Evolutionary conservation across 2,113 vertebrate species (phyloP).

Genomic region (Cromileptes altivelis): DNA sequence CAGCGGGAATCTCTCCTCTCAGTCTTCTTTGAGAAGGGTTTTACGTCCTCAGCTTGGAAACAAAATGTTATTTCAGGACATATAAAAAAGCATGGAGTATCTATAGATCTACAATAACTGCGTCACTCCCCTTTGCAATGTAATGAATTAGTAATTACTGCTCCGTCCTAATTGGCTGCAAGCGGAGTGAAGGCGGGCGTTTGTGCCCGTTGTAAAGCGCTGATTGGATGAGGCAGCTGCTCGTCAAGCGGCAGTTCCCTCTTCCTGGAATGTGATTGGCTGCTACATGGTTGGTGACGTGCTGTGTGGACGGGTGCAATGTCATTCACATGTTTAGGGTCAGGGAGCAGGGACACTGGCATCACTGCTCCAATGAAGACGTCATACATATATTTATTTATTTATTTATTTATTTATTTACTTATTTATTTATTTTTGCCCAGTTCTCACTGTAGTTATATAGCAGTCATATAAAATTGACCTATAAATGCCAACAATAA

Average conservation of each 20-base stretch:
- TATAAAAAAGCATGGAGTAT: conserved; percentile 67
- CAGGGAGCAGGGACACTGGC: conserved; percentile 27
- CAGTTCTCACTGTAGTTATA: too few species aligned
- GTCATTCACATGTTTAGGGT: conserved; percentile 64
- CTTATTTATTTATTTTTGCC: not conserved
- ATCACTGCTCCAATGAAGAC: not conserved
- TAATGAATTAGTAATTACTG: conserved; percentile 80
- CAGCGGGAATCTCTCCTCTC: conserved; percentile 16
- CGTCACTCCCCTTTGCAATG: conserved; percentile 82
- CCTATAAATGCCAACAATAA: not conserved
- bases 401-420: not conserved
- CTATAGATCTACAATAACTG: conserved; percentile 77
- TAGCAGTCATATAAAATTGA: not conserved
- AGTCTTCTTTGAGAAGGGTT: not conserved
- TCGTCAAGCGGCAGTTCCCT: not conserved
- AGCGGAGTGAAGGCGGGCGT: not conserved
- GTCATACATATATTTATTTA: not conserved
- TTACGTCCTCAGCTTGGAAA: not conserved
- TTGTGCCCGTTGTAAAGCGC: not conserved
- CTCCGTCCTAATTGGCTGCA: conserved; percentile 52
- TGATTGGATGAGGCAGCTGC: conserved; percentile 53
- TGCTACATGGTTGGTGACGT: conserved; percentile 7
- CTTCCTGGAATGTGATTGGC: conserved; percentile 57
- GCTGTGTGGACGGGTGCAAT: conserved; percentile 48
- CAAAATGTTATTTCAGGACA: conserved; percentile 64